Evolutionary conservation across 1,140 invertebrate genomes (phyloP).

Genomic region (Micrasema longulum): DNA sequence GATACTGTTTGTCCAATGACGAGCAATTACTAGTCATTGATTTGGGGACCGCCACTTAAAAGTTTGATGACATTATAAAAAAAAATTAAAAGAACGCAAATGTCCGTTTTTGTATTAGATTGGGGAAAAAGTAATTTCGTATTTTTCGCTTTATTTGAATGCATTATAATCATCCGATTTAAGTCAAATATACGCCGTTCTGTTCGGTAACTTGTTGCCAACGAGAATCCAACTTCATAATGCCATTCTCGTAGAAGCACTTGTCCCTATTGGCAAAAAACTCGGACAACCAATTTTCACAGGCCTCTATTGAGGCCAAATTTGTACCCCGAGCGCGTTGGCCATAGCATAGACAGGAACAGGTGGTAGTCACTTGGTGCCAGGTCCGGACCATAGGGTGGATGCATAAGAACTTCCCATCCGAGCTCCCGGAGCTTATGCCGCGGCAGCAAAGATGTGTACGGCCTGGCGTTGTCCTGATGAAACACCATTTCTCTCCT

Average conservation of each 20-base stretch:
- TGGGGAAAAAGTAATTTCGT: conserved; percentile 4
- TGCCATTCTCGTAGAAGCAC: conserved; percentile 14
- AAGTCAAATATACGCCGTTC: conserved; percentile 19
- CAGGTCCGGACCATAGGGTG: background rate
- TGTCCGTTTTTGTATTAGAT: no score
- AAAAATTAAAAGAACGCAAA: no score
- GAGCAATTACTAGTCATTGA: no score
- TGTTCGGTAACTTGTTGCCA: conserved; percentile 17
- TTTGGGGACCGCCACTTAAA: no score
- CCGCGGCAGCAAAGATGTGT: background rate
- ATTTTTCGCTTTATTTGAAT: conserved; percentile 15
- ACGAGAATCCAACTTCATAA: conserved; percentile 18
- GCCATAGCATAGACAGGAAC: background rate
- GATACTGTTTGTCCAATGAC: no score
- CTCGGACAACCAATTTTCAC: conserved; percentile 22
- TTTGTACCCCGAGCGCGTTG: no score
- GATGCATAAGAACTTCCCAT: background rate
- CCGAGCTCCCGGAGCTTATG: background rate
- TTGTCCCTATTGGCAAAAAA: conserved; percentile 21
- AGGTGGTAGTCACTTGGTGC: background rate
- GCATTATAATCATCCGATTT: conserved; percentile 26
- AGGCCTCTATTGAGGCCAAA: no score
- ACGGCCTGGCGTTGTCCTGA: background rate
- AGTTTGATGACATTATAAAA: no score
- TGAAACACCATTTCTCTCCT: background rate